These are phyloP conservation scores for Acrobasis suavella DNA, from an alignment of 2,888 invertebrate species.

Conservation along the genomic window DNA sequence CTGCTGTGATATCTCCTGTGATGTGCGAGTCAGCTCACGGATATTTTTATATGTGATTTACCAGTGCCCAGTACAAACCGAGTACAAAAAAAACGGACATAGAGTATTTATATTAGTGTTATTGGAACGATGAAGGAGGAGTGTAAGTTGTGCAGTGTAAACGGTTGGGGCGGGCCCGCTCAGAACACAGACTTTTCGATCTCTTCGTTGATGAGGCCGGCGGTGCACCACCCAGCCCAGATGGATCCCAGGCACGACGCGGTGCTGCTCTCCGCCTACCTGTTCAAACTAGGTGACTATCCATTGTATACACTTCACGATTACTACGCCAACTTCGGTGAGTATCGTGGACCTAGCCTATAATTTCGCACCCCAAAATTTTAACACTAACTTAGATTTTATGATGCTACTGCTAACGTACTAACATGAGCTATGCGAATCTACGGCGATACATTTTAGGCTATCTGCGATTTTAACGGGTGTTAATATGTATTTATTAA, in stretches of 20 bases:
- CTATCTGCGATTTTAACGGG: no score
- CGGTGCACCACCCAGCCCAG: constrained; percentile 61
- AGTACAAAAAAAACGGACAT: constrained; percentile 81
- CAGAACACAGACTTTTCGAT: constrained; percentile 77
- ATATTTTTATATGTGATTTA: constrained; percentile 83
- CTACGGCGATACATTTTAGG: no score
- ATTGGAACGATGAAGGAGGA: constrained; percentile 76
- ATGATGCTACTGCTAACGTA: neutral
- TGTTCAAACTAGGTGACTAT: constrained; percentile 82
- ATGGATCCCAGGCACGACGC: constrained; percentile 72
- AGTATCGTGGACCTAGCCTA: constrained; percentile 67
- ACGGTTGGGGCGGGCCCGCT: constrained; percentile 68
- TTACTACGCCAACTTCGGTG: constrained; percentile 68
- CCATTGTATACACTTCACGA: constrained; percentile 77
- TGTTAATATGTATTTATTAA: no score
- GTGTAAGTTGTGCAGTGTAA: constrained; percentile 76
- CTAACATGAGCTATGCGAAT: neutral
- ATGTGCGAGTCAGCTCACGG: constrained; percentile 74
- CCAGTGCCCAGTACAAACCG: constrained; percentile 81
- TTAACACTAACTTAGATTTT: constrained; percentile 27
- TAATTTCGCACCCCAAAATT: constrained; percentile 39
- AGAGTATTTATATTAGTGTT: constrained; percentile 63
- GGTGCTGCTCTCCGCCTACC: constrained; percentile 76
- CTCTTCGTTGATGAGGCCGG: constrained; percentile 75
- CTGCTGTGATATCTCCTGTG: constrained; percentile 80